Evolutionary conservation across 2,797 vertebrate species (phyloP).

Genomic region (Periophthalmus magnuspinnatus): DNA sequence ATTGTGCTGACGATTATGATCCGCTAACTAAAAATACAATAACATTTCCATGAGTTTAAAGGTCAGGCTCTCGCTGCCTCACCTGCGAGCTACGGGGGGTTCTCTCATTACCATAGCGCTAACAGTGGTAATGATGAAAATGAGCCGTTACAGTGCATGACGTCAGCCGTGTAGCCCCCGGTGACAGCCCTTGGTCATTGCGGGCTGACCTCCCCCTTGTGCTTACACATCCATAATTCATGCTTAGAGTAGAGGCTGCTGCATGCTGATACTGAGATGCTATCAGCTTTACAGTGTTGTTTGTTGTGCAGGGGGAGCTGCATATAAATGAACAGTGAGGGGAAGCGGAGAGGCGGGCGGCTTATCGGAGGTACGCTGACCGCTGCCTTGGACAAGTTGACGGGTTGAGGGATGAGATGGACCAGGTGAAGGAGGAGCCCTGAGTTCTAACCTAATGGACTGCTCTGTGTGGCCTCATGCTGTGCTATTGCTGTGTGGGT

Average conservation of each 20-base stretch:
- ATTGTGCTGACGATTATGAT: slow-evolving; percentile 1
- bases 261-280: slow-evolving; percentile 56
- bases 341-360: slow-evolving; percentile 27
- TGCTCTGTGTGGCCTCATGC: slow-evolving; percentile 19
- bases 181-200: slow-evolving; percentile 45
- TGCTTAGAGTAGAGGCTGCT: slow-evolving; percentile 42
- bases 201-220: slow-evolving; percentile 42
- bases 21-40: slow-evolving; percentile 12
- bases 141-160: slow-evolving; percentile 26
- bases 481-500: slow-evolving; percentile 17
- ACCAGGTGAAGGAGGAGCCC: slow-evolving; percentile 34
- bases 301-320: slow-evolving; percentile 61
- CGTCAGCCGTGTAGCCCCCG: slow-evolving; percentile 36
- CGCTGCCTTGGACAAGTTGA: slow-evolving; percentile 36
- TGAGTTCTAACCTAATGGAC: slow-evolving; percentile 41
- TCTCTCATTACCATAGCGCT: slow-evolving; percentile 18
- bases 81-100: slow-evolving; percentile 1
- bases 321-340: slow-evolving; percentile 58
- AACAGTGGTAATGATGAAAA: slow-evolving; percentile 43
- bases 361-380: slow-evolving; percentile 53
- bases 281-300: slow-evolving; percentile 57
- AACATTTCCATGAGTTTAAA: slow-evolving; percentile 21
- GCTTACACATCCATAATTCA: slow-evolving; percentile 67
- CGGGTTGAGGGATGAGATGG: slow-evolving; percentile 45
- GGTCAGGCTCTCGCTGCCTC: slow-evolving; percentile 12